phyloP scores from a whole-genome alignment of 1,140 invertebrate species.

The Aleiodes sp. region DNA sequence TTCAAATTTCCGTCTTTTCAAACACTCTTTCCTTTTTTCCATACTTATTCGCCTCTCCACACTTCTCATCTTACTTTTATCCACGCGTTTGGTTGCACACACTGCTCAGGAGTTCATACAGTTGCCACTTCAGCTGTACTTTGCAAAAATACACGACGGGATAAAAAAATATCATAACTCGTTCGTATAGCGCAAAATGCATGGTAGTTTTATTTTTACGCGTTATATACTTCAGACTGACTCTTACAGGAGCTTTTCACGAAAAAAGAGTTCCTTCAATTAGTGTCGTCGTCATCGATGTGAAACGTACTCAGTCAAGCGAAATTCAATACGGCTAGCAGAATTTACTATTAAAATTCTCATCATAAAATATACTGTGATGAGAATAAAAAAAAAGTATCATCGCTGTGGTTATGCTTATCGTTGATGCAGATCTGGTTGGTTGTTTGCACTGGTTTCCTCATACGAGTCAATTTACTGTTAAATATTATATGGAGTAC shows the following conservation, averaged over 20 bases:
- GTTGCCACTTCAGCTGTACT: constrained; percentile 1
- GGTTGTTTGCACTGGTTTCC: neutral
- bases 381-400: too few relatives aligned
- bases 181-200: neutral
- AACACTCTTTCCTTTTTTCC: neutral
- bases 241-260: neutral
- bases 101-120: constrained; percentile 4
- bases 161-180: neutral
- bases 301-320: neutral
- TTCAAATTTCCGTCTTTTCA: neutral
- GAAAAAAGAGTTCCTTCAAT: neutral
- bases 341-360: neutral
- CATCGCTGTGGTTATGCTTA: neutral
- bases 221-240: neutral
- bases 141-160: neutral
- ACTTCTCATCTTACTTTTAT: neutral
- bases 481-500: neutral
- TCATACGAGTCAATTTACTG: neutral
- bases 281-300: neutral
- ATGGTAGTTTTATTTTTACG: neutral
- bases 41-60: neutral
- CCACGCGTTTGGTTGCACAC: constrained; percentile 1
- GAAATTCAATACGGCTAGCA: neutral
- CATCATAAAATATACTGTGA: neutral
- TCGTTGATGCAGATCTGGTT: neutral